Conservation (phyloP, 2,888 invertebrate genomes). For the Vannuccia rotundouncinata region DNA sequence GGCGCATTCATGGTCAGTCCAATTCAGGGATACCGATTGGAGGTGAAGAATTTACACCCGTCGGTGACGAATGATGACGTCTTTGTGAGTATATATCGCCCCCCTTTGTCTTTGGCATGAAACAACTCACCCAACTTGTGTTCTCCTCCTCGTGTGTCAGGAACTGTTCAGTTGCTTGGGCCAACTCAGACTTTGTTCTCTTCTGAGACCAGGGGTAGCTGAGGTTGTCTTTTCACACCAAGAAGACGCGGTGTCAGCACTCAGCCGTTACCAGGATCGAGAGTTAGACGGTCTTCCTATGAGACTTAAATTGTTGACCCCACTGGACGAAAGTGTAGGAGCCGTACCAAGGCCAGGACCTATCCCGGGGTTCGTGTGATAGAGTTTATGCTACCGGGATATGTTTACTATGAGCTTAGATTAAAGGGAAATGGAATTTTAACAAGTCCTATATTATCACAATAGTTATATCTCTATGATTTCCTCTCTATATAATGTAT, state of each 20-base stretch:
- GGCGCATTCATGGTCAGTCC: neutral
- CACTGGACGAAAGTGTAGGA: neutral
- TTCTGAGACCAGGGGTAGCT: conserved; percentile 23
- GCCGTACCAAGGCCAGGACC: too few species aligned
- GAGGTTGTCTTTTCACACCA: conserved; percentile 20
- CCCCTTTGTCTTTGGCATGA: too few species aligned
- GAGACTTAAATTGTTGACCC: conserved; percentile 24
- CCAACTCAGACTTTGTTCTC: conserved; percentile 15
- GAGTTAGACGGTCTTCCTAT: conserved; percentile 34
- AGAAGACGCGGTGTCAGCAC: neutral
- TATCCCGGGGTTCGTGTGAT: too few species aligned
- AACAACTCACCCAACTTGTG: too few species aligned
- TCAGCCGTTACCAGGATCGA: neutral
- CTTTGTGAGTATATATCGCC: conserved; percentile 8
- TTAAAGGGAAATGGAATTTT: too few species aligned
- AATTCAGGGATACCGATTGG: conserved; percentile 28
- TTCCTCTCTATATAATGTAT: too few species aligned
- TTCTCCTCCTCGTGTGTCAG: too few species aligned
- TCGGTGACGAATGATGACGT: conserved; percentile 22
- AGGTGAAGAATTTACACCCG: conserved; percentile 30
- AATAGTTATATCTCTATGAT: too few species aligned
- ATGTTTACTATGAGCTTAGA: too few species aligned
- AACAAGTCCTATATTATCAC: too few species aligned
- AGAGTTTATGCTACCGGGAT: too few species aligned
- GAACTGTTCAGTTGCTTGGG: conserved; percentile 30